Conservation (phyloP, 2,888 invertebrate genomes). For the Phyllotreta striolata region DNA sequence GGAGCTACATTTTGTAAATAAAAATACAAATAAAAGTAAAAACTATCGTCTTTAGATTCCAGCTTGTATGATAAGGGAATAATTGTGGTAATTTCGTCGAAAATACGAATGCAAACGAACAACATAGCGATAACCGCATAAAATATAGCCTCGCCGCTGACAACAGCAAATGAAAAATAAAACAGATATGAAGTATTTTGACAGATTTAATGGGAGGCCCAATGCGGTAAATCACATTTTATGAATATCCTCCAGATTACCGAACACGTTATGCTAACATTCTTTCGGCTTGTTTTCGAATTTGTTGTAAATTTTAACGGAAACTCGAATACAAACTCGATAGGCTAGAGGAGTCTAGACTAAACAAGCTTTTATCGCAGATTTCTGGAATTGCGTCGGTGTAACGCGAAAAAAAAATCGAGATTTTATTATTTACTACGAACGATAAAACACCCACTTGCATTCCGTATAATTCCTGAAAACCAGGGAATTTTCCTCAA, state of each 20-base stretch:
- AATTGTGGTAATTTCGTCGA: constrained; percentile 17
- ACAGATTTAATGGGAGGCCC: constrained; percentile 22
- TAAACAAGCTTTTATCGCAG: constrained; percentile 26
- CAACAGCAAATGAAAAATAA: constrained; percentile 27
- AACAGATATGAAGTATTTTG: constrained; percentile 25
- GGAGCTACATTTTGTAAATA: too few species aligned
- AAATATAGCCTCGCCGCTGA: constrained; percentile 23
- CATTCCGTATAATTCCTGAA: too few species aligned
- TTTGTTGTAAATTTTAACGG: constrained; percentile 18
- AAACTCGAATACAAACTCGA: constrained; percentile 11
- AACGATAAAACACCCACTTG: too few species aligned
- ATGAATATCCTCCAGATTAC: constrained; percentile 30
- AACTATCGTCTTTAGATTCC: neutral
- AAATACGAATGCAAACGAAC: constrained; percentile 16
- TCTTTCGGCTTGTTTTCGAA: constrained; percentile 20
- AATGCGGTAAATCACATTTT: constrained; percentile 28
- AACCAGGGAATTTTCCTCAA: too few species aligned
- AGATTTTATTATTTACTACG: too few species aligned
- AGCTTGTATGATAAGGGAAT: constrained; percentile 8
- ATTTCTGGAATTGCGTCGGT: constrained; percentile 16
- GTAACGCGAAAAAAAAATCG: neutral
- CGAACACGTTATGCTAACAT: constrained; percentile 15
- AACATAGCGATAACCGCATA: constrained; percentile 17
- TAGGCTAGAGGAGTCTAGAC: constrained; percentile 11
- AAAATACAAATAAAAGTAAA: neutral